Evolutionary conservation across 2,888 invertebrate species (phyloP).

Genomic region (Drosophila ochracea): DNA sequence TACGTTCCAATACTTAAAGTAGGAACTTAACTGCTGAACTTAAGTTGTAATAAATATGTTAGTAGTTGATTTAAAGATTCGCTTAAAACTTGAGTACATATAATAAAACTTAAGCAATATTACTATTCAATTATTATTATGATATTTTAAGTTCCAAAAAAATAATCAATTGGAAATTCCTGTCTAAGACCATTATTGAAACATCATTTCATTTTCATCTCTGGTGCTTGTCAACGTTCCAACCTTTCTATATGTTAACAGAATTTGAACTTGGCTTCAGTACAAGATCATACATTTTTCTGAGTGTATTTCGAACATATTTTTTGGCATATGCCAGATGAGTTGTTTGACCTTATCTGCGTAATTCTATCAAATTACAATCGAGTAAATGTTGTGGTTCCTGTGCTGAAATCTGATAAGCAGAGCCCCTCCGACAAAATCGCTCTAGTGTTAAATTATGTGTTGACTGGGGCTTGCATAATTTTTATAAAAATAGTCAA

Average conservation of each 20-base stretch:
- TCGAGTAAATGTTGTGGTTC: conserved; percentile 35
- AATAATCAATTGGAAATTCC: background rate
- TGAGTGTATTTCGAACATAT: conserved; percentile 27
- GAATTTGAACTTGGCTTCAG: background rate
- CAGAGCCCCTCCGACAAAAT: conserved; percentile 63
- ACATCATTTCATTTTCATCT: background rate
- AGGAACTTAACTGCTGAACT: background rate
- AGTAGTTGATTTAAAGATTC: background rate
- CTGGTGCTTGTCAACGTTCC: too few species aligned
- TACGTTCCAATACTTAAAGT: background rate
- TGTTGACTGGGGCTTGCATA: conserved; percentile 39
- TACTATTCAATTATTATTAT: background rate
- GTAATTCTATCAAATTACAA: conserved; percentile 70
- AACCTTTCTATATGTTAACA: background rate
- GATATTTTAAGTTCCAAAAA: background rate
- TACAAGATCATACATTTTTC: background rate
- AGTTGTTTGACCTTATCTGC: conserved; percentile 58
- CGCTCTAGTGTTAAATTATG: conserved; percentile 77
- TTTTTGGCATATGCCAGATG: conserved; percentile 42
- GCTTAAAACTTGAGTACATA: background rate
- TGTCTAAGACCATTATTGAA: background rate
- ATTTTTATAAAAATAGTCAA: conserved; percentile 47
- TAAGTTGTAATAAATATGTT: background rate
- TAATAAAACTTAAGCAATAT: background rate
- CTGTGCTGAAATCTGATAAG: conserved; percentile 66